phyloP scores from a whole-genome alignment of 2,888 invertebrate genomes.

The Drosophila colorata region DNA sequence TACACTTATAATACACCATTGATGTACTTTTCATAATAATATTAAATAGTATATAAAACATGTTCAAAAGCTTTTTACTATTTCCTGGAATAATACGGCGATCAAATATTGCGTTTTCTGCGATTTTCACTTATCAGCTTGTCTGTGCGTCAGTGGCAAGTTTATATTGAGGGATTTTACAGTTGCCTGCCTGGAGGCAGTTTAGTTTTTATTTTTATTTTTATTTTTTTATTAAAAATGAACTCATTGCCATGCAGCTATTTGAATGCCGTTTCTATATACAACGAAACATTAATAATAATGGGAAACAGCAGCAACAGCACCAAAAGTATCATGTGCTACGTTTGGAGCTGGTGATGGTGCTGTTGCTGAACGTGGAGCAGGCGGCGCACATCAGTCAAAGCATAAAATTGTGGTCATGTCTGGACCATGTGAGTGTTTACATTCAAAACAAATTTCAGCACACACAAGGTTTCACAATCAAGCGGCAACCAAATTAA shows the following conservation, averaged over 20 bases:
- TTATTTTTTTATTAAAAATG: conserved; percentile 73
- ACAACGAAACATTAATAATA: conserved; percentile 44
- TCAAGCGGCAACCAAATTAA: conserved; percentile 64
- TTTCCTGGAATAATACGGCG: conserved; percentile 14
- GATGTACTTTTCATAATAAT: conserved; percentile 11
- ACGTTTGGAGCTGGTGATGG: conserved; percentile 9
- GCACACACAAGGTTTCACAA: conserved; percentile 57
- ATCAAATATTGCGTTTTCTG: conserved; percentile 23
- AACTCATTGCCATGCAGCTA: conserved; percentile 55
- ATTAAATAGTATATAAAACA: conserved; percentile 16
- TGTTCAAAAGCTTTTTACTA: background rate
- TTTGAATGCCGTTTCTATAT: conserved; percentile 24
- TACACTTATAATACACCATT: background rate
- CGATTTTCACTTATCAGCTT: conserved; percentile 47
- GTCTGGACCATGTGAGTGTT: conserved; percentile 70
- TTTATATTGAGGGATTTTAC: conserved; percentile 31
- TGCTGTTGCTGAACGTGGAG: conserved; percentile 2
- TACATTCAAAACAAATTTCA: conserved; percentile 65
- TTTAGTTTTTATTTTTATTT: background rate
- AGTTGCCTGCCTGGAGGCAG: conserved; percentile 32
- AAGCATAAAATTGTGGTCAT: conserved; percentile 73
- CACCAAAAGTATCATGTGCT: conserved; percentile 51
- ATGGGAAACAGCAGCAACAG: conserved; percentile 32
- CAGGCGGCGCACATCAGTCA: conserved; percentile 67
- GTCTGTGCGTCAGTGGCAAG: conserved; percentile 48